Evolutionary conservation across 1,140 invertebrate genomes (phyloP).

Genomic region (Parasteatoda tepidariorum): DNA sequence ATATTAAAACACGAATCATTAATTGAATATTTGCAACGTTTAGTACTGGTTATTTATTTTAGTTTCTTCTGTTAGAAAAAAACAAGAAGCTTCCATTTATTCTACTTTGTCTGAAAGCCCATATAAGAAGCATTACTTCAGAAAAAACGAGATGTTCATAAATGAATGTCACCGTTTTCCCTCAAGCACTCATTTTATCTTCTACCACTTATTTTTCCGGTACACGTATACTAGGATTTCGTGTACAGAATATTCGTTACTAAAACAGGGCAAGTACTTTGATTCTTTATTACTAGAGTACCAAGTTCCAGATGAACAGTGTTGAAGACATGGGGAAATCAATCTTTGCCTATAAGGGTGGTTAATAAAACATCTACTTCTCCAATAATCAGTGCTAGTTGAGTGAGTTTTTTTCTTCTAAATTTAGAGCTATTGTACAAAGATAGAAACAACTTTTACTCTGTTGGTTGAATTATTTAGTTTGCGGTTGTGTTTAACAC

Average conservation of each 20-base stretch:
- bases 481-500: too few species aligned
- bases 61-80: too few species aligned
- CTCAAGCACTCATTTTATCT: constrained; percentile 30
- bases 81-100: too few species aligned
- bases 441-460: background rate
- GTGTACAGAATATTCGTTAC: constrained; percentile 19
- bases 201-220: background rate
- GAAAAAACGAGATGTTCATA: too few species aligned
- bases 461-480: background rate
- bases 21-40: too few species aligned
- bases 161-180: constrained; percentile 30
- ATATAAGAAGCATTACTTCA: too few species aligned
- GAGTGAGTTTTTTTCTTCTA: background rate
- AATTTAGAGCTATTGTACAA: constrained; percentile 7
- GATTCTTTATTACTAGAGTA: constrained; percentile 7
- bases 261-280: background rate
- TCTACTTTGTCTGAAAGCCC: too few species aligned
- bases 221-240: constrained; percentile 35
- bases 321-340: constrained; percentile 27
- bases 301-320: constrained; percentile 19
- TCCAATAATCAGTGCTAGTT: constrained; percentile 2
- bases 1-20: too few species aligned
- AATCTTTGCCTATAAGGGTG: constrained; percentile 14
- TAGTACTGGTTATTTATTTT: too few species aligned
- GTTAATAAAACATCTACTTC: background rate